Evolutionary conservation across 2,888 invertebrate genomes (phyloP).

Genomic region (Escarpia spicata): DNA sequence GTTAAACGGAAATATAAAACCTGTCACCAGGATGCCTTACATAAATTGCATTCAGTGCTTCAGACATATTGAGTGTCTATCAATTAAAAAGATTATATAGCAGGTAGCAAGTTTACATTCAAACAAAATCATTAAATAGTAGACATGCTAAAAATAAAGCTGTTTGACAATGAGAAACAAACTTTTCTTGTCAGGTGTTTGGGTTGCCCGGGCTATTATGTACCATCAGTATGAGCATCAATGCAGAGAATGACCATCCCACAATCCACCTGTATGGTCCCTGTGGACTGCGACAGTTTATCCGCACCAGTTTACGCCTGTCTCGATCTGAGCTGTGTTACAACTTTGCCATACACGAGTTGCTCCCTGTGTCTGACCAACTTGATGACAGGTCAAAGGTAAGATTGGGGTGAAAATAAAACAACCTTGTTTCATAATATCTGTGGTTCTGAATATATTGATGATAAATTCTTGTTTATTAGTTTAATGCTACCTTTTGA

Average conservation of each 20-base stretch:
- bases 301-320: constrained; percentile 57
- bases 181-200: constrained; percentile 64
- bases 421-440: not conserved
- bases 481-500: too few species aligned
- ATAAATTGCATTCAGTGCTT: too few species aligned
- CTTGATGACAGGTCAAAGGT: constrained; percentile 32
- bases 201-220: constrained; percentile 66
- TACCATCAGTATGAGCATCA: constrained; percentile 60
- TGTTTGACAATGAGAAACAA: too few species aligned
- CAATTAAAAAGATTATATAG: too few species aligned
- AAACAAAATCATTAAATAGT: too few species aligned
- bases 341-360: constrained; percentile 63
- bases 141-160: not conserved
- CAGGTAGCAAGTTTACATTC: too few species aligned
- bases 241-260: constrained; percentile 35
- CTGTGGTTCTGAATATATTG: not conserved
- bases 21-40: too few species aligned
- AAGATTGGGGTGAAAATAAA: not conserved
- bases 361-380: constrained; percentile 52
- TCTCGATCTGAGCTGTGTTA: constrained; percentile 61
- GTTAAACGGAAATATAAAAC: too few species aligned
- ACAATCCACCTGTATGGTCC: constrained; percentile 66
- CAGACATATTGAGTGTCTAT: too few species aligned
- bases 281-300: constrained; percentile 60
- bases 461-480: not conserved